A percentile compares a stretch with the other conserved stretches of the same genome.
phyloP scores from a whole-genome alignment of 2,888 invertebrate species.

The Glaucopsyche alexis region DNA sequence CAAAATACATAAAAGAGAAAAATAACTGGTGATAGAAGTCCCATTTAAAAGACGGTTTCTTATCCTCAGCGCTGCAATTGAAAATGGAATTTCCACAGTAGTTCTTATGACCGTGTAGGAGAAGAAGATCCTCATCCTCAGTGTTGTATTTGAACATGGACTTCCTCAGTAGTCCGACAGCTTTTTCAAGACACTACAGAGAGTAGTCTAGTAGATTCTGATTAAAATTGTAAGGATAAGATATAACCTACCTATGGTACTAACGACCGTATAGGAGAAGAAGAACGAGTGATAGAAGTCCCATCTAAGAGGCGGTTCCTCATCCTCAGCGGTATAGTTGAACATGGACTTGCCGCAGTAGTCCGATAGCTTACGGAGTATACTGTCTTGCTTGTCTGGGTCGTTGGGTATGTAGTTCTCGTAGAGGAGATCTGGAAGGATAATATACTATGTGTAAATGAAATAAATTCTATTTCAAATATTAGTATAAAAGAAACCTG shows the following conservation, averaged over 20 bases:
- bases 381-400: conserved; percentile 77
- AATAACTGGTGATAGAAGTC: no score
- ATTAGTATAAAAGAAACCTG: no score
- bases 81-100: no score
- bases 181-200: no score
- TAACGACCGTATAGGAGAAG: conserved; percentile 94
- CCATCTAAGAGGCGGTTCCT: conserved; percentile 85
- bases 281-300: conserved; percentile 95
- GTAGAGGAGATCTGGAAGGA: conserved; percentile 80
- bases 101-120: no score
- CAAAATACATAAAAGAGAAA: no score
- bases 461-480: no score
- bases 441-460: not conserved
- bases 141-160: no score
- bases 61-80: no score
- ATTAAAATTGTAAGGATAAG: not conserved
- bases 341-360: conserved; percentile 89
- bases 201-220: not conserved
- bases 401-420: conserved; percentile 79
- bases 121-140: no score
- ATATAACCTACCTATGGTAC: conserved; percentile 86
- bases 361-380: conserved; percentile 81
- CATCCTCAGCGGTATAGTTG: conserved; percentile 81
- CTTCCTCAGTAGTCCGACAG: no score
- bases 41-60: no score